Evolutionary conservation across 2,797 vertebrate genomes (phyloP).

Genomic region (Cichlasoma orientale): DNA sequence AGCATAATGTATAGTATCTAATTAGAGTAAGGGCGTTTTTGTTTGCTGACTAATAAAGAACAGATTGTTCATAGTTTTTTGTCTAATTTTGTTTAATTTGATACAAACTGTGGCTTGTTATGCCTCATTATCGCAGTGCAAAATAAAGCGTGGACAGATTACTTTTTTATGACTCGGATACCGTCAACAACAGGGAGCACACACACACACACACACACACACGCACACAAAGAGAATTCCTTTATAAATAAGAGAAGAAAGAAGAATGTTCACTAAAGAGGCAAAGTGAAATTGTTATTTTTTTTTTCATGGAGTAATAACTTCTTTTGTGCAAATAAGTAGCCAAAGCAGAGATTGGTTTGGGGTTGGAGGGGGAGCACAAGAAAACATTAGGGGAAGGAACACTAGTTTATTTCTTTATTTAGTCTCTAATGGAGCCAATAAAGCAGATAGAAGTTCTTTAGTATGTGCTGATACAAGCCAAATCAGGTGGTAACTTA

Average conservation of each 20-base stretch:
- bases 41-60: neutral
- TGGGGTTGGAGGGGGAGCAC: neutral
- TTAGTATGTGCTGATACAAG: neutral
- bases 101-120: neutral
- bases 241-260: neutral
- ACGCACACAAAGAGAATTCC: rapidly evolving
- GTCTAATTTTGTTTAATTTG: neutral
- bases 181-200: neutral
- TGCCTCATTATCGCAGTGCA: neutral
- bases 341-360: neutral
- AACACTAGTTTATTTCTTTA: neutral
- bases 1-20: neutral
- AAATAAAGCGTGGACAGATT: neutral
- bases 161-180: neutral
- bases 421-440: neutral
- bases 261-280: neutral
- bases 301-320: neutral
- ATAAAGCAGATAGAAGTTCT: neutral
- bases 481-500: neutral
- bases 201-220: neutral
- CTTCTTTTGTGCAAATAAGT: neutral
- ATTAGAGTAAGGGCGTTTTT: neutral
- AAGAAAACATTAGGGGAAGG: neutral
- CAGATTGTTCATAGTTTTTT: neutral
- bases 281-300: neutral